Base-by-base conservation (phyloP, 2,888 invertebrate species). In the Limnephilus auricula region DNA sequence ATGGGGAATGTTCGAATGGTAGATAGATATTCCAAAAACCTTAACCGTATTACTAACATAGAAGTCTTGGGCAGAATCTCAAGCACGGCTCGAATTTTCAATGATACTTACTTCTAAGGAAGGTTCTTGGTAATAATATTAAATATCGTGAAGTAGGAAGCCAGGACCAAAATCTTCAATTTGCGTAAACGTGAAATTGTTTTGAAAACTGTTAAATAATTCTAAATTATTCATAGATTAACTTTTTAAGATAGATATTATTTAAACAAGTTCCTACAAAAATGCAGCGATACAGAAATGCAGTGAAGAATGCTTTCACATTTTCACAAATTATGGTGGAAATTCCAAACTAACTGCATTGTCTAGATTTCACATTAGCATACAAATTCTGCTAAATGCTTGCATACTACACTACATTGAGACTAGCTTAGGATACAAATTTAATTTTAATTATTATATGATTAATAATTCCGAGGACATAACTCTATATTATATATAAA, bases 21-120 rank as follows among this genome's bases (percentile, higher is more conserved):
- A 65, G 65, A 65, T 65, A 65, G 65, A 65, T 65, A 65, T 65
- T 65, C 65, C 65, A n/a, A 65, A n/a, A 65, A n/a, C 65, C n/a
- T 65, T 65, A 65, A 65, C 65, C 65, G 65, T 65, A 65, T 25
- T 6, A 65, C 65, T 65, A 82, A 10, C 25, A 32, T 34, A 25
- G 82, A 82, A 37, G 34, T 18, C 34, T 6, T 2, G 10, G 34
- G 32, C 82, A 82, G 25, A 82, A 82, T 82, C 25, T 82, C 82
- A 82, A 82, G 82, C 34, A 15, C 34, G 34, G 9, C 82, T 82
- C 34, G 82, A 82, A 82, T 25, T 10, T 18, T 82, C 34, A 34
- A 82, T 34, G 82, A 82, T 82, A 82, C 82, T 25, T 82, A 82
- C 82, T 25, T 65, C 65, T 65, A n/a, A 25, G n/a, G 65, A 65